Evolutionary conservation across 2,888 invertebrate genomes (phyloP), one percentile per base, ranked within the genome.

Genomic region (Volucella inanis): DNA sequence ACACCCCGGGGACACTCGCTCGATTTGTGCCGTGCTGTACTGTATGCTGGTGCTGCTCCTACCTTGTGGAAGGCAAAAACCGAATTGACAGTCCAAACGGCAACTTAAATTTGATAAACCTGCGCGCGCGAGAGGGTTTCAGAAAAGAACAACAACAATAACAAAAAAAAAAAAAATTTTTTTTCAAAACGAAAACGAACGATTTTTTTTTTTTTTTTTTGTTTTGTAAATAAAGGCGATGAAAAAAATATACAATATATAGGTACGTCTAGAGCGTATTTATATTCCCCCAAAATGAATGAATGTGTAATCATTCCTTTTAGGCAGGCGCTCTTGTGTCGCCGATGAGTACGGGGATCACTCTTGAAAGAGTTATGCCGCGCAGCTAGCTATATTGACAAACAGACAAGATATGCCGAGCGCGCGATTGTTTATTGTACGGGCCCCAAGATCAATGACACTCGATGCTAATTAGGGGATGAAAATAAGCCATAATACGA

Each of bases 51-150:
- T 77, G 68, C 57, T 80, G 84, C 71, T 84, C 85, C 72, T 85
- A 85, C 81, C 85, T 85, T 85, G 85, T 85, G 76, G 77, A 85
- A 85, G 85, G 85, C 85, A 72, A 85, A 85, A 85, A 85, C 80
- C 85, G 72, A 85, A 85, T 85, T 85, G 85, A 85, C 85, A 85
- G 85, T 85, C 85, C 81, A 62, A 85, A 75, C 72, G 77, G 81
- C 76, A 85, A 85, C 81, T 81, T 77, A 81, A 85, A 85, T 81
- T 85, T 85, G 85, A 85, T 85, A 85, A 85, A 85, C 85, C 85
- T 85, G 85, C 71, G 81, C 85, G 81, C 85, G 67, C 70, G 84
- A 85, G 85, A 81, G 81, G 80, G 67, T 81, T 81, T 59, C 65
- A 70, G 71, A 62, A 62, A 81, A 67, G 79, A 77, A 59, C 57